Evolutionary conservation across 1,140 invertebrate species (phyloP), one percentile per base, ranked within the genome.

Genomic region (Tribolium madens): DNA sequence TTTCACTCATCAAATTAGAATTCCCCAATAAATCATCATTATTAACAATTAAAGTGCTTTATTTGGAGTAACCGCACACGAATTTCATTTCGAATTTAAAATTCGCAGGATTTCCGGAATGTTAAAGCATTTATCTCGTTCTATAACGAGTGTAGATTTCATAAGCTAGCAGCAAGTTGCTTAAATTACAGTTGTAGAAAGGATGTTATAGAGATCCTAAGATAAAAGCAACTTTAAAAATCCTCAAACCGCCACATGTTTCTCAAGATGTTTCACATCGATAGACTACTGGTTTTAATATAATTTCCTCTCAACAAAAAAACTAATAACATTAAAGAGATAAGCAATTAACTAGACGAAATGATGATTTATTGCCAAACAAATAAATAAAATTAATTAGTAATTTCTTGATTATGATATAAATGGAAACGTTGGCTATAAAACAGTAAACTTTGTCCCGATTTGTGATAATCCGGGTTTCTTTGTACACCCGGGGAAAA

Each of bases 261-360:
- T 64, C 57, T 64, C 57, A 64, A 64, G 57, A 64, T 64, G 57
- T 64, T 64, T 13, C 18, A 57, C 57, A 12, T 31, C 14, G 57
- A 64, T 64, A 64, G 57, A 64, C 57, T 64, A 64, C 57, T 64
- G 57, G 57, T 64, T 64, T 64, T 64, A 13, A 64, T 64, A 33
- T 64, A 18, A 18, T 64, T 64, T 64, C 13, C 26, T 7, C 26
- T n/a, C 9, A 64, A 31, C 31, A 13, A 33, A 12, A 31, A 31
- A 31, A 31, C 36, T 64, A 64, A 64, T 33, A 33, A 64, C 10
- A 33, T 26, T 6, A 21, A n/a, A 17, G 26, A 64, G 57, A 64
- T 64, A 64, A 64, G 57, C 26, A 64, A 64, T 64, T 64, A 64
- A 64, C 17, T 18, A n/a, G 1, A 18, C 52, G 14, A 57, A 57